These are phyloP conservation scores for Phocides pigmalion DNA, from an alignment of 1,140 invertebrate species.

Conservation along the genomic window DNA sequence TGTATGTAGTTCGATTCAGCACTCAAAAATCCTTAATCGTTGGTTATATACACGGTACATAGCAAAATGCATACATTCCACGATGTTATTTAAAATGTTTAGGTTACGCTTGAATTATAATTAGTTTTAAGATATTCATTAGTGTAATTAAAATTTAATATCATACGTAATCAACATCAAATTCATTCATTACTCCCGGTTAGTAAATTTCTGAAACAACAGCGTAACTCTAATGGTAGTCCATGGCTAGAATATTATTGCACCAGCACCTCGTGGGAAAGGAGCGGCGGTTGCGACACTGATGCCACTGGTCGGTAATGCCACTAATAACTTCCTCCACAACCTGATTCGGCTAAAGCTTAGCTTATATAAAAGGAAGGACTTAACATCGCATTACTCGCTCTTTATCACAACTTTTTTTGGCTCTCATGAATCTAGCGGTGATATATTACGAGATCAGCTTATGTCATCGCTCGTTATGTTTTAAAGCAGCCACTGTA, in stretches of 20 bases:
- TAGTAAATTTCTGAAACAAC: too few species aligned
- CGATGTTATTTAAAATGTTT: too few species aligned
- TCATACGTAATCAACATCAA: too few species aligned
- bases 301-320: constrained; percentile 2
- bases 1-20: too few species aligned
- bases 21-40: too few species aligned
- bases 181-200: too few species aligned
- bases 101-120: too few species aligned
- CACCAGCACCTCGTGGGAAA: constrained; percentile 6
- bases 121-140: too few species aligned
- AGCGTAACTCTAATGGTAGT: background rate
- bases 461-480: background rate
- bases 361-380: background rate
- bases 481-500: background rate
- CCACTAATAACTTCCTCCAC: constrained; percentile 1
- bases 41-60: too few species aligned
- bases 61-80: too few species aligned
- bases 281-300: background rate
- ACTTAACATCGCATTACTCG: background rate
- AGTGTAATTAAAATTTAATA: too few species aligned
- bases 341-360: background rate
- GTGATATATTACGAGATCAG: background rate
- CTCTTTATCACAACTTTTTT: background rate
- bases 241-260: background rate
- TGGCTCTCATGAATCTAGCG: background rate